Evolutionary conservation across 2,797 vertebrate species (phyloP), one percentile per base, ranked within the genome.

Genomic region (Dromococcyx pavoninus): DNA sequence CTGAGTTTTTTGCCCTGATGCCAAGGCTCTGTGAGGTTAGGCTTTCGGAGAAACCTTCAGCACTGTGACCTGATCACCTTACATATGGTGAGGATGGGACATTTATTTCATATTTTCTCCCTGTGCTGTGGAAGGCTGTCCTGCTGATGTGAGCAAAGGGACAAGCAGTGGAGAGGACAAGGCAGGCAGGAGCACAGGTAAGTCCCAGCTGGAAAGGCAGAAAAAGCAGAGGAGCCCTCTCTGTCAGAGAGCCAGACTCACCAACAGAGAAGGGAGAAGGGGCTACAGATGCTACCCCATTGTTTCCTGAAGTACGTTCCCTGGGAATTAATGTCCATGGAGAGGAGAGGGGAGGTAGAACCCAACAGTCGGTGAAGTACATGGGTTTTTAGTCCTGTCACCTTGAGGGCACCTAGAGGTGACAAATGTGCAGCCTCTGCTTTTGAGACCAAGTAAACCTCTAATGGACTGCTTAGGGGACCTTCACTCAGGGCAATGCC

Each of bases 1-100:
- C 17, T 50, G 70, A 75, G 32, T 8, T 15, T 86, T 74, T 84
- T 27, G 23, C 22, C 17, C 17, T 39, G 41, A 22, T 23, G 32
- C 17, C 0, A 2, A 78, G 13, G 35, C 7, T 67, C 56, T 1
- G 0, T 35, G 51, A 86, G n/a, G 21, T 76, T 76, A 56, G 27
- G 22, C 69, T 75, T 91, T 81, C 3, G 5, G 82, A 62, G 30
- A 71, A 58, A 43, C 10, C 30, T 30, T 89, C 48, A 14, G 24
- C 0, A 0, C 39, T 60, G 22, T 17, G 13, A 58, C 0, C 0
- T 28, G 50, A 44, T 54, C 54, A 35, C 33, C 27, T 70, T 58
- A 37, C 35, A 11, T 0, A 0, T 11, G 56, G 33, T 65, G n/a
- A 32, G 21, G 46, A 85, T n/a, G 23, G 4, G 51, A 12, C 21